Base-by-base conservation (phyloP, 2,113 vertebrate species). In the Toxotes jaculatrix region DNA sequence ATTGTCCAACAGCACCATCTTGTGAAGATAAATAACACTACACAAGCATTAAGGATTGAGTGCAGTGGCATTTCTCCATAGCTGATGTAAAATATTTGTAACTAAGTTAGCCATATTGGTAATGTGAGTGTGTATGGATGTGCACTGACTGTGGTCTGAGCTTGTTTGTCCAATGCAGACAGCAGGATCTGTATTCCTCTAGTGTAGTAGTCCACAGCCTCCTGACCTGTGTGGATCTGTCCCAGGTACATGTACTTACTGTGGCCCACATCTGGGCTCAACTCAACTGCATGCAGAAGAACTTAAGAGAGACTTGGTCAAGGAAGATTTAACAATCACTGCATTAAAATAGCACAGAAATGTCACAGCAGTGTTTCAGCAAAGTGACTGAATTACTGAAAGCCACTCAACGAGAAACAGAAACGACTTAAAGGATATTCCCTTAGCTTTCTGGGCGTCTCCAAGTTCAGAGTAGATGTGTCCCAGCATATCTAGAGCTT, bases 161-260 rank as follows among this genome's bases (percentile, higher is more conserved):
- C 51, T 70, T 94, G 88, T 60, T 90, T 91, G n/a, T 95, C 93
- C 82, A 96, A 62, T 12, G 56, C 65, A 49, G 85, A 89, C 45
- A 95, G 88, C 68, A 96, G 90, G 60, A 96, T 68, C 65, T 96
- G 91, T 74, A 95, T 93, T 75, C 95, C 96, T 87, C 86, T 96
- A 4, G 78, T 94, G 84, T 96, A 96, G 87, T 91, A 95, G 31
- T 91, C 90, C 47, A 96, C 89, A 49, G 95, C 94, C 75, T 96
- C 94, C 17, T 89, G 84, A 16, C 94, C 94, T 0, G 94, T 90
- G 73, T 96, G 92, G 68, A 96, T 95, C 91, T 96, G 96, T 34
- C 95, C 95, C 66, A 96, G 91, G 82, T 94, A 96, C 96, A 96
- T 96, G 84, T 96, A 96, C 67, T 96, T 96, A 86, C 93, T 92